Evolutionary conservation across 2,113 vertebrate species (phyloP).

Genomic region (Prinia subflava): DNA sequence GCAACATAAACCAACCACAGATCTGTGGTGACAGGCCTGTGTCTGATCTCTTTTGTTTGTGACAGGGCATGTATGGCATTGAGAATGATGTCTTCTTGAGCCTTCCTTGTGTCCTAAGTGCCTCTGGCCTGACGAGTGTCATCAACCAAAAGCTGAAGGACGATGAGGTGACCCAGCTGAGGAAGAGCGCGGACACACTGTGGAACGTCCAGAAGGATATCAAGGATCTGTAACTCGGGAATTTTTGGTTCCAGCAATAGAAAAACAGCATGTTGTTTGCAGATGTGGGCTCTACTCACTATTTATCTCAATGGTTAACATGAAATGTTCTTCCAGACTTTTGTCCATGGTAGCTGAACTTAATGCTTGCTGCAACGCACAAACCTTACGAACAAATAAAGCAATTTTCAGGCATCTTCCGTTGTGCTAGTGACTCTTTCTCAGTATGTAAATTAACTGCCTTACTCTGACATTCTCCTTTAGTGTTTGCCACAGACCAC

Average conservation of each 20-base stretch:
- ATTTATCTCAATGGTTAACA: neutral
- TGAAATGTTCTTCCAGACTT: slow-evolving; percentile 23
- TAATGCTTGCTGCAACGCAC: slow-evolving; percentile 29
- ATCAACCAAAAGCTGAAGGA: slow-evolving; percentile 94
- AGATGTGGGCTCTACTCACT: neutral
- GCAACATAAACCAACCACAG: neutral
- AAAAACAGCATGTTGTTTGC: neutral
- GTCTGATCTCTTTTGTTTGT: neutral
- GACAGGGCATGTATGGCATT: slow-evolving; percentile 90
- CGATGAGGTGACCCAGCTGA: slow-evolving; percentile 84
- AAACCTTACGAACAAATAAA: slow-evolving; percentile 71
- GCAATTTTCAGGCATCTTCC: slow-evolving; percentile 18
- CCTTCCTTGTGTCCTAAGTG: slow-evolving; percentile 86
- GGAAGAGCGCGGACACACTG: slow-evolving; percentile 87
- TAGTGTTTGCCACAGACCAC: neutral
- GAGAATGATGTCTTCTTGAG: slow-evolving; percentile 92
- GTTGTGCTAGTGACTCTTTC: neutral
- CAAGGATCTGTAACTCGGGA: slow-evolving; percentile 80
- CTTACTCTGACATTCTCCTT: neutral
- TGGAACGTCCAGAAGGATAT: slow-evolving; percentile 95
- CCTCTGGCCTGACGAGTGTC: slow-evolving; percentile 82
- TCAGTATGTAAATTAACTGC: neutral
- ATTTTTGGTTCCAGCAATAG: neutral
- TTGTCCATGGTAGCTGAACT: slow-evolving; percentile 44
- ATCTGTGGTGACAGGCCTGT: neutral